These are phyloP conservation scores for Ectropis grisescens DNA, from an alignment of 1,140 invertebrate genomes.

Conservation along the genomic window DNA sequence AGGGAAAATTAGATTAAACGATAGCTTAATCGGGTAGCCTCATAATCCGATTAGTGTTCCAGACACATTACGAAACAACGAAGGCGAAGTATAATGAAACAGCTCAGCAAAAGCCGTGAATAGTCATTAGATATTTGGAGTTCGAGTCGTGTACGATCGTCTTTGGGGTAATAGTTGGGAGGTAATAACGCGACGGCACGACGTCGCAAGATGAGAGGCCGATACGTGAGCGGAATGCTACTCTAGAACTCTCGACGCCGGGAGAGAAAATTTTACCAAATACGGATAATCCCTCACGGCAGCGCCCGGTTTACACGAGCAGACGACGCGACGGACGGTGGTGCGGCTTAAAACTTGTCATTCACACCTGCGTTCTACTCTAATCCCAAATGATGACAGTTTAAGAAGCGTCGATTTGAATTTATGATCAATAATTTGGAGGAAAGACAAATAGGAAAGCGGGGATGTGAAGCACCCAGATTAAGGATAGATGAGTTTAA, in stretches of 20 bases:
- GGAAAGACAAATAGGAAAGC: no score
- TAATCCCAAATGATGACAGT: no score
- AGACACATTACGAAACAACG: no score
- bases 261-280: conserved; percentile 23
- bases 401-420: no score
- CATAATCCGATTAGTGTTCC: no score
- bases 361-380: conserved; percentile 1
- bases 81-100: no score
- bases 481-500: no score
- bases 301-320: conserved; percentile 23
- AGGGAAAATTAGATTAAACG: no score
- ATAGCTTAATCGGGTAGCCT: no score
- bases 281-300: conserved; percentile 36
- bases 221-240: conserved; percentile 41
- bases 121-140: conserved; percentile 11
- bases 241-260: conserved; percentile 2
- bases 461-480: no score
- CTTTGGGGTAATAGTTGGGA: conserved; percentile 34
- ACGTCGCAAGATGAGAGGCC: conserved; percentile 37
- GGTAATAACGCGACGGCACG: conserved; percentile 42
- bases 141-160: conserved; percentile 6
- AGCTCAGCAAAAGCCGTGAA: conserved; percentile 4
- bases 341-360: conserved; percentile 9
- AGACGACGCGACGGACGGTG: conserved; percentile 13
- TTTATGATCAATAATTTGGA: no score